phyloP scores from a whole-genome alignment of 1,140 invertebrate species.

The Drosophila pachea region DNA sequence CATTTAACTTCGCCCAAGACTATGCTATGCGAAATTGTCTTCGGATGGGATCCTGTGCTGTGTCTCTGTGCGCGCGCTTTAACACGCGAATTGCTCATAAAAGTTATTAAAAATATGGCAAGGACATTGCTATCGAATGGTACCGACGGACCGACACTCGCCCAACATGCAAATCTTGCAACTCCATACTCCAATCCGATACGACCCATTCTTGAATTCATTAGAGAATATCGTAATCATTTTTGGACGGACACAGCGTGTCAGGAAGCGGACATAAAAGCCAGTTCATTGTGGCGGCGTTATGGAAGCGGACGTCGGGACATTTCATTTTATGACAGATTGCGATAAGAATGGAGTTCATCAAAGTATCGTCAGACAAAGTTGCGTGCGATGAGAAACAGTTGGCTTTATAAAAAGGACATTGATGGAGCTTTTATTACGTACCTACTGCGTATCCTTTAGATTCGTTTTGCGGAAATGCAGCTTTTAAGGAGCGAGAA shows the following conservation, averaged over 20 bases:
- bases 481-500: too few relatives aligned
- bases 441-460: not conserved
- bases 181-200: not conserved
- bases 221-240: constrained; percentile 23
- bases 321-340: constrained; percentile 29
- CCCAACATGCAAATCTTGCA: not conserved
- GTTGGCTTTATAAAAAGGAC: not conserved
- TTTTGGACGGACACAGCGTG: constrained; percentile 24
- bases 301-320: constrained; percentile 11
- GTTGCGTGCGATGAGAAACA: not conserved
- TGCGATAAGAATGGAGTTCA: constrained; percentile 26
- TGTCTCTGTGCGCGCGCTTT: constrained; percentile 14
- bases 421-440: not conserved
- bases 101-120: constrained; percentile 48
- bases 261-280: not conserved
- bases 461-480: not conserved
- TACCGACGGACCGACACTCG: not conserved
- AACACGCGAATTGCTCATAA: constrained; percentile 59
- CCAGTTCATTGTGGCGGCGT: constrained; percentile 16
- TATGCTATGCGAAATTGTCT: constrained; percentile 13
- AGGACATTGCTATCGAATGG: not conserved
- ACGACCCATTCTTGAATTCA: not conserved
- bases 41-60: constrained; percentile 17
- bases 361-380: constrained; percentile 18
- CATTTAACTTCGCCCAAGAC: constrained; percentile 21